phyloP scores from a whole-genome alignment of 2,888 invertebrate genomes.

The Andrena marginata region DNA sequence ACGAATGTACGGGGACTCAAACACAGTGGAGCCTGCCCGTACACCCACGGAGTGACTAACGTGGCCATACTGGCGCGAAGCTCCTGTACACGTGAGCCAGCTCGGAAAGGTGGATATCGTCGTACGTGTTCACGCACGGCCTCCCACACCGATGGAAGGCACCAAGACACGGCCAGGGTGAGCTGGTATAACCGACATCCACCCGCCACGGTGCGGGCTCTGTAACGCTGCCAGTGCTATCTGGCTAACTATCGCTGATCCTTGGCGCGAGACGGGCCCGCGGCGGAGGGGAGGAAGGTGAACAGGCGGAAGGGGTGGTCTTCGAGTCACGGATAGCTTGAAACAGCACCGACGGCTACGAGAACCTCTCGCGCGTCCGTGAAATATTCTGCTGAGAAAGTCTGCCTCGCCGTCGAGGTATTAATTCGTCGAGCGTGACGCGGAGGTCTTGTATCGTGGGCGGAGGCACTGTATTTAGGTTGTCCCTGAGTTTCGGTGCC shows the following conservation, averaged over 20 bases:
- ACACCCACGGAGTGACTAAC: constrained; percentile 45
- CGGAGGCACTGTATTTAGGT: background rate
- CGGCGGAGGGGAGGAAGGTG: constrained; percentile 45
- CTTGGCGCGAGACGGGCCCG: constrained; percentile 67
- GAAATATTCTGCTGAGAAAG: constrained; percentile 30
- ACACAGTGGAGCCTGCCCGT: background rate
- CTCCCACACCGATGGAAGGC: background rate
- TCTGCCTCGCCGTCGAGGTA: background rate
- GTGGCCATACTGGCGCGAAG: background rate
- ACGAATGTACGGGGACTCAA: constrained; percentile 10
- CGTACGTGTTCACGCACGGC: constrained; percentile 51
- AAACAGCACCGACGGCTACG: constrained; percentile 32
- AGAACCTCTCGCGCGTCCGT: constrained; percentile 30
- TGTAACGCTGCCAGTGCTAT: constrained; percentile 69
- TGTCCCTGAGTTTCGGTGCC: background rate
- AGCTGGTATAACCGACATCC: constrained; percentile 61
- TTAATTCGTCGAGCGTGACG: constrained; percentile 7
- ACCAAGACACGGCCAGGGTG: constrained; percentile 22
- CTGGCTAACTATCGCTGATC: constrained; percentile 72
- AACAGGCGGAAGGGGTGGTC: constrained; percentile 56
- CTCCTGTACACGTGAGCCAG: constrained; percentile 16
- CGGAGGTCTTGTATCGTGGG: too few relatives aligned
- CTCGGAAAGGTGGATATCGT: constrained; percentile 21
- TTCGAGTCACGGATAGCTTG: constrained; percentile 54
- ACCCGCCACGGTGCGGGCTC: constrained; percentile 60